These are phyloP conservation scores for Platyscapa corneri DNA, from an alignment of 1,140 invertebrate species.

Conservation along the genomic window DNA sequence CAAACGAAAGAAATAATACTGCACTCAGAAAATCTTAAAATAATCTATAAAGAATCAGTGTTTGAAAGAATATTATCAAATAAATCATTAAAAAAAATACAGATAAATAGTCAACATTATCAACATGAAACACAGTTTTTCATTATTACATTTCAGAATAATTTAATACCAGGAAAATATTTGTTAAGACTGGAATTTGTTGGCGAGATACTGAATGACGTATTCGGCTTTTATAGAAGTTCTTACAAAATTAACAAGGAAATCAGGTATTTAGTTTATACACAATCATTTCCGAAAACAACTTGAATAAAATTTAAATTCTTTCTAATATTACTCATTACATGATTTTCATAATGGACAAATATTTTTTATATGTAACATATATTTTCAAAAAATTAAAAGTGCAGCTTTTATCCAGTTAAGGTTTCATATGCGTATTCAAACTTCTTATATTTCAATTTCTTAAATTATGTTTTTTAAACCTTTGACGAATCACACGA, in stretches of 20 bases:
- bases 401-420: no score
- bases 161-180: slow-evolving; percentile 53
- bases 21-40: slow-evolving; percentile 54
- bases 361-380: no score
- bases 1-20: slow-evolving; percentile 53
- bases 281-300: no score
- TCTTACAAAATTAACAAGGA: slow-evolving; percentile 70
- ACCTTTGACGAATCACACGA: no score
- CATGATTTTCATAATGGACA: no score
- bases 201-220: slow-evolving; percentile 69
- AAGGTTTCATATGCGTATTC: no score
- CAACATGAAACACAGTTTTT: slow-evolving; percentile 59
- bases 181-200: slow-evolving; percentile 54
- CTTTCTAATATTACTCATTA: no score
- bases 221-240: slow-evolving; percentile 77
- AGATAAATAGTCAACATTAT: slow-evolving; percentile 45
- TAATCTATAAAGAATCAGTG: slow-evolving; percentile 51
- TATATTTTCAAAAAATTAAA: no score
- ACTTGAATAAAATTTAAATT: no score
- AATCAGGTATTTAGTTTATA: slow-evolving; percentile 52
- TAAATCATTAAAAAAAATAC: background rate
- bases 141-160: slow-evolving; percentile 36
- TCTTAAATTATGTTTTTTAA: no score
- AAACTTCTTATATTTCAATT: no score
- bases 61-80: background rate